phyloP scores from a whole-genome alignment of 23 tunicate species.

The Trididemnum clinides region DNA sequence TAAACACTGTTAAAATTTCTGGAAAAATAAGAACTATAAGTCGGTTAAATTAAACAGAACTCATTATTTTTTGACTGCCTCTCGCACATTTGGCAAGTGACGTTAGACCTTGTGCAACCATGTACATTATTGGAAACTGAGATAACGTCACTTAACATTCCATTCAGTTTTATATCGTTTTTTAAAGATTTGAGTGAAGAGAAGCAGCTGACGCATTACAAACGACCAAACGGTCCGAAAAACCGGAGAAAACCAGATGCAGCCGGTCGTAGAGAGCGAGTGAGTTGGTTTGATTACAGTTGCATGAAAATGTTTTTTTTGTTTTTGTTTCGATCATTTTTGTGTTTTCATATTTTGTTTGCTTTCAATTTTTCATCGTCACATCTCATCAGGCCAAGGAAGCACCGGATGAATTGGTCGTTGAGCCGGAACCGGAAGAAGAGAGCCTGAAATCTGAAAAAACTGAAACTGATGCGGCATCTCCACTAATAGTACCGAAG shows the following conservation, averaged over 20 bases:
- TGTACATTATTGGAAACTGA: too few species aligned
- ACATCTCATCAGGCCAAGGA: constrained; percentile 41
- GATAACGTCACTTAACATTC: too few species aligned
- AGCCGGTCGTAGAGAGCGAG: constrained; percentile 68
- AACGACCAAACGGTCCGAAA: constrained; percentile 81
- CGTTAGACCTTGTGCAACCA: too few species aligned
- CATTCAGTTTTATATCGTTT: too few species aligned
- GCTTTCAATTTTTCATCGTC: neutral
- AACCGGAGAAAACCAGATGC: constrained; percentile 75
- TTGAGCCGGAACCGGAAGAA: constrained; percentile 28
- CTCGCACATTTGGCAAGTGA: too few species aligned
- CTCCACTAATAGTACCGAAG: constrained; percentile 11
- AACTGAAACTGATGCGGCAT: neutral
- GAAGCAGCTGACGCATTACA: constrained; percentile 56
- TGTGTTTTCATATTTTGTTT: neutral
- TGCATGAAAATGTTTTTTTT: too few species aligned
- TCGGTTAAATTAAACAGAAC: too few species aligned
- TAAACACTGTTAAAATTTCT: too few species aligned
- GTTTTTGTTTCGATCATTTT: too few species aligned
- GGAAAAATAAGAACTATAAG: too few species aligned
- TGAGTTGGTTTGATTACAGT: constrained; percentile 18
- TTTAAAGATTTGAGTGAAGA: constrained; percentile 10
- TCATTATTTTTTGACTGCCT: too few species aligned
- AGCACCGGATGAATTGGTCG: constrained; percentile 17
- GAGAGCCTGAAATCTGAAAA: neutral